Evolutionary conservation across 2,113 vertebrate species (phyloP), one percentile per base, ranked within the genome.

Genomic region (Trinectes maculatus): DNA sequence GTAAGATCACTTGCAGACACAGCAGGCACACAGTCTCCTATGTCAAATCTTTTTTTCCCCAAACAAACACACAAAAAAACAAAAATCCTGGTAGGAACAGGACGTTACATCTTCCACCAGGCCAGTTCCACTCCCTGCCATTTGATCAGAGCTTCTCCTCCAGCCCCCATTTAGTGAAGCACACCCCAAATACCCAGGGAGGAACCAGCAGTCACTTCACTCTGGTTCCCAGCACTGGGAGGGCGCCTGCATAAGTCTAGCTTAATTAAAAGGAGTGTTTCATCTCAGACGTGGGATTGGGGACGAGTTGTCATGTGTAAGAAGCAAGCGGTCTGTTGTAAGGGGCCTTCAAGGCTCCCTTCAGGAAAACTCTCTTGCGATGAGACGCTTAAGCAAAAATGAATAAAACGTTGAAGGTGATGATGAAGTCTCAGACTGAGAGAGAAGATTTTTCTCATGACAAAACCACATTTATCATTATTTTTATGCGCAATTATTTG

Each of bases 191-290:
- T 52, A 73, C 63, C 75, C 54, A 70, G 81, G 63, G 75, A 73
- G 44, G 66, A 82, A 57, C 49, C 64, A 43, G 82, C 34, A 77
- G 77, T 58, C 79, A 79, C 84, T 83, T 77, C 73, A 84, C 73
- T 58, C 10, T 2, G 60, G 71, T 71, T 72, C 74, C 55, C 71
- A 64, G 60, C 5, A 8, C 80, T 24, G 48, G 49, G 72, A 79
- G 56, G 46, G 28, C 12, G 26, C 21, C 64, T 44, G 77, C 74
- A 86, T 79, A 52, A 84, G 81, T 83, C 69, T 10, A 46, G 65
- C 67, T 65, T 79, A 69, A 84, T 86, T 87, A 75, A 87, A 82
- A 81, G 36, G 40, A 74, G 63, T 29, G 71, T 81, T 80, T 89
- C 73, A 73, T 75, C 80, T 68, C 49, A 36, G 65, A 61, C 65